These are phyloP conservation scores for Dermatemys mawii DNA, from an alignment of 2,113 vertebrate species.

Conservation along the genomic window DNA sequence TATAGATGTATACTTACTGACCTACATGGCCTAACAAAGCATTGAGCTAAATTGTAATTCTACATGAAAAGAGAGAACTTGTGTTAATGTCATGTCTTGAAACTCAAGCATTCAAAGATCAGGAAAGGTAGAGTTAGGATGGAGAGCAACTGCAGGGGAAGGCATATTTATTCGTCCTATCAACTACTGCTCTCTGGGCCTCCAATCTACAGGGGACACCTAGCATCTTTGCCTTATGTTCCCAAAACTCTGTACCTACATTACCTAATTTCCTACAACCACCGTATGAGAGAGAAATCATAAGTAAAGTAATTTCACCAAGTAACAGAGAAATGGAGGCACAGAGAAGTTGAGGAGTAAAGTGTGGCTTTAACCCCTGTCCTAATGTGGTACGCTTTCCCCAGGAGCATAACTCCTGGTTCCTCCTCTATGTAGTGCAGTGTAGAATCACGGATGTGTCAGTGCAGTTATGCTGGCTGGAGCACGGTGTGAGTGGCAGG, in stretches of 20 bases:
- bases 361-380: not conserved
- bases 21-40: not conserved
- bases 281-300: not conserved
- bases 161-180: not conserved
- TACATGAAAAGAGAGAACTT: not conserved
- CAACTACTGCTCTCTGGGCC: not conserved
- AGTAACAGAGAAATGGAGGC: not conserved
- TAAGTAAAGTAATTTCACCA: not conserved
- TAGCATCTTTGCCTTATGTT: not conserved
- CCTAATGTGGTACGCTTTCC: not conserved
- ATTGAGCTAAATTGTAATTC: not conserved
- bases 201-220: not conserved
- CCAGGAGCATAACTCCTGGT: not conserved
- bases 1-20: constrained; percentile 12
- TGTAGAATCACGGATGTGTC: not conserved
- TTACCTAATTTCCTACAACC: not conserved
- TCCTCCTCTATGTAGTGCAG: not conserved
- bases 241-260: not conserved
- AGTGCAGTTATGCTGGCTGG: not conserved
- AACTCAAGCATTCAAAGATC: not conserved
- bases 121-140: not conserved
- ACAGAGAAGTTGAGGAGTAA: not conserved
- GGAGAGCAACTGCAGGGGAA: not conserved
- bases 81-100: not conserved
- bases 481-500: not conserved